A percentile compares a stretch with the other conserved stretches of the same genome.
Conservation (phyloP, 2,797 vertebrate species). For the Sarcophilus harrisii region DNA sequence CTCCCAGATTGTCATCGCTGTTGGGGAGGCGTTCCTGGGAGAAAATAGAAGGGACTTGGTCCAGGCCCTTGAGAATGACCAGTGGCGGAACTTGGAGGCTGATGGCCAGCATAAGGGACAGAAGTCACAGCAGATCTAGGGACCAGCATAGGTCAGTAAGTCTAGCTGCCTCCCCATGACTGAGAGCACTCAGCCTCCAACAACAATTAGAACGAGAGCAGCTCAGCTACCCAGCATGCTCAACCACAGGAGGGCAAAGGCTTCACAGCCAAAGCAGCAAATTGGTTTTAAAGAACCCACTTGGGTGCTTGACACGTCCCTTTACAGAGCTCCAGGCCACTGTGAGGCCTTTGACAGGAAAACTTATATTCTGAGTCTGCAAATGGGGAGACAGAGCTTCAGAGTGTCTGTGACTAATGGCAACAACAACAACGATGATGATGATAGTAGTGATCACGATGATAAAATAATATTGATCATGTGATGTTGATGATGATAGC, state of each 20-base stretch:
- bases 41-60: not conserved
- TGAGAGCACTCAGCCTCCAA: not conserved
- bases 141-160: not conserved
- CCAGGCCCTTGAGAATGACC: not conserved
- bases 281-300: not conserved
- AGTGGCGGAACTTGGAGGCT: not conserved
- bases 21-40: rapidly evolving
- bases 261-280: not conserved
- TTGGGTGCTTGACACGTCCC: not conserved
- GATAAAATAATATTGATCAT: no score
- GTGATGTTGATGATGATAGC: not conserved
- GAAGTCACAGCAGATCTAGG: not conserved
- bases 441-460: no score
- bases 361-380: not conserved
- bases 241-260: not conserved
- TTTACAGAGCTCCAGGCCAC: not conserved
- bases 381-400: not conserved
- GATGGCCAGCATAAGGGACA: not conserved
- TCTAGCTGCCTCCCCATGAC: not conserved
- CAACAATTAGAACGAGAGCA: not conserved
- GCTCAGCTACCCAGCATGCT: not conserved
- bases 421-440: no score
- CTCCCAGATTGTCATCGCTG: rapidly evolving
- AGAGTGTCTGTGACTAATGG: not conserved
- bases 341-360: rapidly evolving